phyloP scores from a whole-genome alignment of 2,113 vertebrate species.

The Scolopax mira region DNA sequence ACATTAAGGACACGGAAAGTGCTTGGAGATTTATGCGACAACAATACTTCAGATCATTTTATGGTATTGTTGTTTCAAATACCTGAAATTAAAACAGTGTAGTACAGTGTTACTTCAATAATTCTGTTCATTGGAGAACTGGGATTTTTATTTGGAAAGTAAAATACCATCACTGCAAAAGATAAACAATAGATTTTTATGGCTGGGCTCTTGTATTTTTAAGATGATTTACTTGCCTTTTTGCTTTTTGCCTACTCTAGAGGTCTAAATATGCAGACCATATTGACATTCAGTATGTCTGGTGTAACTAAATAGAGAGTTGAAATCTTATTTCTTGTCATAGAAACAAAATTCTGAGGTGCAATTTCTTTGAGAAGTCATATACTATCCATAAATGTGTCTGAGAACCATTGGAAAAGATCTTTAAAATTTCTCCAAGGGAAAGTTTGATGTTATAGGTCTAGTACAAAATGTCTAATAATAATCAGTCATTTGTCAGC shows the following conservation, averaged over 20 bases:
- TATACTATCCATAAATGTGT: neutral
- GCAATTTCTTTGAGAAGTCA: neutral
- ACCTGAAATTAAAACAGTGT: slow-evolving; percentile 33
- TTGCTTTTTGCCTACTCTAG: neutral
- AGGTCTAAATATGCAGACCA: neutral
- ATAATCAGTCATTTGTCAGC: neutral
- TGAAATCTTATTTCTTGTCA: slow-evolving; percentile 18
- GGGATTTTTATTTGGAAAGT: slow-evolving; percentile 19
- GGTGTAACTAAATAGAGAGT: neutral
- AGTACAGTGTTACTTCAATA: neutral
- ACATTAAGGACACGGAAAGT: slow-evolving; percentile 18
- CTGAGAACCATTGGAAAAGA: neutral
- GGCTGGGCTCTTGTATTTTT: neutral
- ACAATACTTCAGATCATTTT: slow-evolving; percentile 14
- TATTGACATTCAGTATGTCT: neutral
- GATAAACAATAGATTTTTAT: slow-evolving; percentile 11
- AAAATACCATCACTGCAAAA: neutral
- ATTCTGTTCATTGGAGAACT: neutral
- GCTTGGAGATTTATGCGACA: slow-evolving; percentile 13
- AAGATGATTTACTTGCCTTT: slow-evolving; percentile 22
- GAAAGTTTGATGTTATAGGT: neutral
- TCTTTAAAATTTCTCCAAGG: neutral
- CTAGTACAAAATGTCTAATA: neutral
- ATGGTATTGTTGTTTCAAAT: slow-evolving; percentile 33
- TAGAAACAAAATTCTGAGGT: slow-evolving; percentile 7